Percentiles rank a stretch among this genome's conserved stretches.
Conservation (phyloP, 2,797 vertebrate species). For the Sternotherus odoratus region DNA sequence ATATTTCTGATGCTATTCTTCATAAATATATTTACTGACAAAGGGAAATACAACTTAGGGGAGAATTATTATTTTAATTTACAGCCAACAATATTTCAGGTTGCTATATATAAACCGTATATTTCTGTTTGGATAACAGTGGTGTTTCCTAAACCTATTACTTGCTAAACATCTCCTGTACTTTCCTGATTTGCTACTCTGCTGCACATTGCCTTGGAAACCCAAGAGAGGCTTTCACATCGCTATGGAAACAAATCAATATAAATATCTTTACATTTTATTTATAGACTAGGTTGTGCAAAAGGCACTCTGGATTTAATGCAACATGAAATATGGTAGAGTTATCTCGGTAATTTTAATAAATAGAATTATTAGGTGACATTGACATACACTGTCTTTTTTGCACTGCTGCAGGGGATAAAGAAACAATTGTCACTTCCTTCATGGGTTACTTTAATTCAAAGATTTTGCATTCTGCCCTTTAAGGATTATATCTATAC, state of each 20-base stretch:
- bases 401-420: slow-evolving; percentile 30
- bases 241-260: slow-evolving; percentile 78
- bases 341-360: slow-evolving; percentile 62
- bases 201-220: slow-evolving; percentile 75
- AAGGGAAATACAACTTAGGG: neutral
- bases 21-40: neutral
- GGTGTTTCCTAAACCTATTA: slow-evolving; percentile 30
- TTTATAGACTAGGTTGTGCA: slow-evolving; percentile 69
- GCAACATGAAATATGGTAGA: slow-evolving; percentile 19
- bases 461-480: slow-evolving; percentile 17
- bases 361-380: slow-evolving; percentile 57
- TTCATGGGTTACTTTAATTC: slow-evolving; percentile 55
- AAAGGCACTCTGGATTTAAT: slow-evolving; percentile 24
- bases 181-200: slow-evolving; percentile 67
- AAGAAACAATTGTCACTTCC: slow-evolving; percentile 54
- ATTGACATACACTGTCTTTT: slow-evolving; percentile 40
- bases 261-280: slow-evolving; percentile 72
- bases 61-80: neutral
- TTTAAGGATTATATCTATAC: slow-evolving; percentile 44
- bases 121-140: slow-evolving; percentile 30
- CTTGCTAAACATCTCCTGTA: slow-evolving; percentile 48
- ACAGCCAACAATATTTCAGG: slow-evolving; percentile 8
- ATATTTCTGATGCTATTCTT: neutral
- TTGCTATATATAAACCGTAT: slow-evolving; percentile 13
- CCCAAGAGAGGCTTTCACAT: slow-evolving; percentile 62